Conservation (phyloP, 2,888 invertebrate species). For the Athalia circularis region DNA sequence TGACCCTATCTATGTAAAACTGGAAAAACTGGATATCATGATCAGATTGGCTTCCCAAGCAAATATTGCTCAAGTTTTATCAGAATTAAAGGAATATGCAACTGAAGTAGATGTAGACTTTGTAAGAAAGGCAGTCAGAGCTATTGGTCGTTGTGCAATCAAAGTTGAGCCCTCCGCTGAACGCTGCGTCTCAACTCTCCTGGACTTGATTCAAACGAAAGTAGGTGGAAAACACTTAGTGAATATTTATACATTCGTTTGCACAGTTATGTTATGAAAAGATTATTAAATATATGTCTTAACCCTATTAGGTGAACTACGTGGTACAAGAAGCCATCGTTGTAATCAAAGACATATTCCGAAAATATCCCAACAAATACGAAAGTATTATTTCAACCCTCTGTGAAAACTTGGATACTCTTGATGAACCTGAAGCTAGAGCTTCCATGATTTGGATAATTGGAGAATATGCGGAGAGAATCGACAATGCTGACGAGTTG, state of each 20-base stretch:
- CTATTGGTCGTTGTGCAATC: conserved; percentile 99
- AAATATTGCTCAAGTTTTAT: conserved; percentile 98
- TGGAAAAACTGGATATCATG: conserved; percentile 99
- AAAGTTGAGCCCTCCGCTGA: conserved; percentile 99
- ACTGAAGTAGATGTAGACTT: conserved; percentile 99
- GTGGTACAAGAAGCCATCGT: conserved; percentile 99
- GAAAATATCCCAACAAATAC: conserved; percentile 99
- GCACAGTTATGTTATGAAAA: too few species aligned
- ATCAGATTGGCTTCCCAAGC: conserved; percentile 98
- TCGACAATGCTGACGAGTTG: conserved; percentile 99
- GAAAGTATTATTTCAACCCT: conserved; percentile 99
- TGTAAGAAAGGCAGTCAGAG: conserved; percentile 98
- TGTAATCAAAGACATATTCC: conserved; percentile 98
- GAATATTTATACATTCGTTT: too few species aligned
- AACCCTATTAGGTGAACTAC: conserved; percentile 85
- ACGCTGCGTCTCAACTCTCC: conserved; percentile 96
- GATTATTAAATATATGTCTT: neutral
- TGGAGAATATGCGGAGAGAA: conserved; percentile 99
- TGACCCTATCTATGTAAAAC: conserved; percentile 99
- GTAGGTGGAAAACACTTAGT: conserved; percentile 72
- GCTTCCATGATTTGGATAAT: conserved; percentile 98
- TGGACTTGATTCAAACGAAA: conserved; percentile 99
- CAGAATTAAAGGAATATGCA: conserved; percentile 98
- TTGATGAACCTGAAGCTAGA: conserved; percentile 99
- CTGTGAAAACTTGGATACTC: conserved; percentile 98